A percentile compares a stretch with the other conserved stretches of the same genome.
These are phyloP conservation scores for Conistra vaccinii DNA, from an alignment of 2,888 invertebrate genomes.

Conservation along the genomic window DNA sequence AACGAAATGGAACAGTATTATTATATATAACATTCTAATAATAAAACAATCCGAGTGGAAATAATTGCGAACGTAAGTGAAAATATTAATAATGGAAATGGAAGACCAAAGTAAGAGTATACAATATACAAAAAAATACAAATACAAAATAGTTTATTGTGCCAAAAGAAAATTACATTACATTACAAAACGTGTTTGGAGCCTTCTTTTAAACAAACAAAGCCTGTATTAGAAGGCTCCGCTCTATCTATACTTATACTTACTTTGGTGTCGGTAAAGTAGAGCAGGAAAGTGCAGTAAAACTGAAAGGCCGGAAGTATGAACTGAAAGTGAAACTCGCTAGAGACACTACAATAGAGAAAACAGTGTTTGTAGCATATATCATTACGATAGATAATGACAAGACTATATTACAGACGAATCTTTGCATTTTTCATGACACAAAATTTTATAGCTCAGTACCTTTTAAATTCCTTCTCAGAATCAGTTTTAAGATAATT, in stretches of 20 bases:
- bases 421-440: neutral
- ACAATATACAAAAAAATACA: no score
- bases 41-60: conserved; percentile 38
- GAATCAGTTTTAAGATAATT: conserved; percentile 51
- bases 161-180: no score
- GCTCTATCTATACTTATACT: no score
- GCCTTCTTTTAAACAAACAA: no score
- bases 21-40: conserved; percentile 32
- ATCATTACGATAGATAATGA: neutral
- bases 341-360: neutral
- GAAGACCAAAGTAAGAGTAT: neutral
- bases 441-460: neutral
- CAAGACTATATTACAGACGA: neutral
- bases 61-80: conserved; percentile 30
- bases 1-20: conserved; percentile 37
- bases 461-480: conserved; percentile 36
- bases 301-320: conserved; percentile 9
- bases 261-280: neutral
- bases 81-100: conserved; percentile 24
- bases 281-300: conserved; percentile 15
- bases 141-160: no score
- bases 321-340: conserved; percentile 7
- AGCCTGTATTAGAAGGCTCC: no score
- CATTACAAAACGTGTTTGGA: no score
- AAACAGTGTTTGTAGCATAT: neutral